These are phyloP conservation scores for Ganaspis brasiliensis DNA, from an alignment of 2,888 invertebrate species.

Conservation along the genomic window DNA sequence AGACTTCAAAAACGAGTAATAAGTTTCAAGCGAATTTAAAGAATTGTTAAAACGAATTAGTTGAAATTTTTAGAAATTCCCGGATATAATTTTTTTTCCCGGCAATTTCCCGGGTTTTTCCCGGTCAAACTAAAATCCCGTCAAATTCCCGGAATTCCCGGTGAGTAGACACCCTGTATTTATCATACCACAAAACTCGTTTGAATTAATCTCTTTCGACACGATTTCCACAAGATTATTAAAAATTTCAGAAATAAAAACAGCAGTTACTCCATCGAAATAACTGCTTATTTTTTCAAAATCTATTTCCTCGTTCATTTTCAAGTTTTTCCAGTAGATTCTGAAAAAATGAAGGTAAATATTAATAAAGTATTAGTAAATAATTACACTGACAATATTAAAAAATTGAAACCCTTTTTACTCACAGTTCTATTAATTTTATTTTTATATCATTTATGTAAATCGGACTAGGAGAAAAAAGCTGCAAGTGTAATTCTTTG, in stretches of 20 bases:
- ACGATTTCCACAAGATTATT: not conserved
- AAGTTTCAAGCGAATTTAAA: no score
- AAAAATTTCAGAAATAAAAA: conserved; percentile 17
- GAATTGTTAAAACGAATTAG: no score
- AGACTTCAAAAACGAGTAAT: no score
- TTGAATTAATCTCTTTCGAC: not conserved
- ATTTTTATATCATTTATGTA: conserved; percentile 72
- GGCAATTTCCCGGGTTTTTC: no score
- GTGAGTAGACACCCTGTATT: no score
- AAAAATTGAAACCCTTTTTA: conserved; percentile 38
- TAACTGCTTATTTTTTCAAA: conserved; percentile 64
- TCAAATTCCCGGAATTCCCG: no score
- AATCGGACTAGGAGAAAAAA: conserved; percentile 68
- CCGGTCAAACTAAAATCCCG: no score
- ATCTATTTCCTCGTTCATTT: conserved; percentile 61
- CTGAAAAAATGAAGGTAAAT: conserved; percentile 60
- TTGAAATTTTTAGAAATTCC: no score
- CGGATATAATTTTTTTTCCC: no score
- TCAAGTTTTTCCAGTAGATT: conserved; percentile 65
- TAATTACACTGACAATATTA: conserved; percentile 8
- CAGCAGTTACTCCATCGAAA: conserved; percentile 12
- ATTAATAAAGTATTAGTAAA: not conserved
- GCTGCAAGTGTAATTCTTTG: conserved; percentile 70
- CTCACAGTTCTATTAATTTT: conserved; percentile 74
- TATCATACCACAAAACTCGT: not conserved